Evolutionary conservation across 2,888 invertebrate genomes (phyloP), one percentile per base, ranked within the genome.

Genomic region (Thalpophila matura): DNA sequence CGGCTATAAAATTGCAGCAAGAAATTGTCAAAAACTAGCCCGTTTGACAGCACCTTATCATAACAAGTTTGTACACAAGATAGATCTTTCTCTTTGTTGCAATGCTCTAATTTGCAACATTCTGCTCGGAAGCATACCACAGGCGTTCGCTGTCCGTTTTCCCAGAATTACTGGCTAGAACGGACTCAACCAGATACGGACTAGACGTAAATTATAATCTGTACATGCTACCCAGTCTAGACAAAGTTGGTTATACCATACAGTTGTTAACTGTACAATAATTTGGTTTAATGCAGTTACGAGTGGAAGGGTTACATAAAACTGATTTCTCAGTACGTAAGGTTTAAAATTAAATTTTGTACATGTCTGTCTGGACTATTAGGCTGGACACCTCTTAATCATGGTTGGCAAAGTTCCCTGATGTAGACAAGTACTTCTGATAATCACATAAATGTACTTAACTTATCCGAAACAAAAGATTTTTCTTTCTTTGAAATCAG

Each of bases 121-220:
- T 27, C 3, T 46, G 42, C 33, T 66, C 42, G 3, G 4, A 38
- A 61, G 6, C 1, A 0, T 24, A 5, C 7, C 4, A 3, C 38
- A 45, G 38, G 22, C 43, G 12, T 31, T 24, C 12, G 16, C 26
- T 1, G 7, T 9, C 31, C 1, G 12, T 49, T 59, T 33, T 26
- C 16, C 24, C 2, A 1, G 27, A 24, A 22, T 26, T 31, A 22
- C 7, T 29, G 12, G 29, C 22, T 37, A n/a, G 6, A 33, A 7
- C 1, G 35, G n/a, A 10, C 14, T 14, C 20, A 35, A 29, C 68
- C 4, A 59, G 62, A 33, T 63, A 22, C 0, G 18, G 5, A 12
- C 60, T 33, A 59, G 60, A 46, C 68, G 7, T 38, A 12, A 16
- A 12, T 38, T 29, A 18, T 27, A 33, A 45, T 61, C 69, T 60